Conservation (phyloP, 2,797 vertebrate species). For the Lithobates sylvaticus region DNA sequence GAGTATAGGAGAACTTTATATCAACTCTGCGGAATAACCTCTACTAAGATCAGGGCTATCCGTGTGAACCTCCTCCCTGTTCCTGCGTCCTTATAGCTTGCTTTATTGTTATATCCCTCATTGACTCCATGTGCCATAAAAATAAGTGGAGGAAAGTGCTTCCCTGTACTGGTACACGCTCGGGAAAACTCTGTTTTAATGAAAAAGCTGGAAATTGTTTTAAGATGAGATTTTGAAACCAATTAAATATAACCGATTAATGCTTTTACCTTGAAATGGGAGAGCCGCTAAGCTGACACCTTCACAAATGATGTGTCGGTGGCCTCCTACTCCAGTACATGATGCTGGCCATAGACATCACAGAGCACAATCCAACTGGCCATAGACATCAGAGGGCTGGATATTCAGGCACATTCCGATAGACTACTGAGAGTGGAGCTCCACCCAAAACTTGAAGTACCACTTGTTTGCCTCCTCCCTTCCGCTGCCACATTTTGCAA, state of each 20-base stretch:
- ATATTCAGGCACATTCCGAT: too few relatives aligned
- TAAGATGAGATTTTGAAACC: not conserved
- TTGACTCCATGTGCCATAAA: not conserved
- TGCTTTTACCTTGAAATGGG: not conserved
- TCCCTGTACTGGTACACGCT: not conserved
- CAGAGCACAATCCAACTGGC: too few relatives aligned
- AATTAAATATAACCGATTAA: not conserved
- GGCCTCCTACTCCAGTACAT: too few relatives aligned
- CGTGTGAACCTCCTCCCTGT: not conserved
- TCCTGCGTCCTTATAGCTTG: not conserved
- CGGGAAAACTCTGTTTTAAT: not conserved
- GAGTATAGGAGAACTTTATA: conserved; percentile 44
- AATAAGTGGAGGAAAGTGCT: not conserved
- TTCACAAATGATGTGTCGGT: too few relatives aligned
- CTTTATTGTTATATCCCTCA: not conserved
- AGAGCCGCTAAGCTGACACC: too few relatives aligned
- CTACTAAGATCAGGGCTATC: conserved; percentile 27
- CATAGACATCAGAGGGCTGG: too few relatives aligned
- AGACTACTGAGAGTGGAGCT: too few relatives aligned
- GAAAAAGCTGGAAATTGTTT: not conserved
- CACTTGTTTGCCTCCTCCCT: too few relatives aligned
- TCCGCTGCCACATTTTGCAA: too few relatives aligned
- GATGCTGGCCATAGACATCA: too few relatives aligned
- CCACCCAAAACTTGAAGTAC: too few relatives aligned
- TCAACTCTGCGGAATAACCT: conserved; percentile 39